phyloP scores from a whole-genome alignment of 2,888 invertebrate genomes.

The Drosophila cognata region DNA sequence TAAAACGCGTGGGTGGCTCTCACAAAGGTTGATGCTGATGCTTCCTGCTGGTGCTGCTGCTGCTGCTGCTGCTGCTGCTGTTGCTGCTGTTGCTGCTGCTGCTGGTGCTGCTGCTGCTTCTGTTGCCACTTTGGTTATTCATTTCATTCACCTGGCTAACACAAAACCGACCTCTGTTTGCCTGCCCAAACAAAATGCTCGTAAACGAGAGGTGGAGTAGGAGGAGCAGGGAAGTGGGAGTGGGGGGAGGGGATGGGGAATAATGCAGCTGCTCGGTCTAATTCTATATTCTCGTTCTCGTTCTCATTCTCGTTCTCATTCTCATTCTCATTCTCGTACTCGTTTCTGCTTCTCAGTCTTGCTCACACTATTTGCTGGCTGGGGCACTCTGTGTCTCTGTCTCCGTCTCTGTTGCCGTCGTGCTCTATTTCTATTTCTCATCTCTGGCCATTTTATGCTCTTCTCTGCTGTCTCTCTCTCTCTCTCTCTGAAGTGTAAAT shows the following conservation, averaged over 20 bases:
- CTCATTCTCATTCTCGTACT: neutral
- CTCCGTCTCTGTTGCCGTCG: conserved; percentile 5
- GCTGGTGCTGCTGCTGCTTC: conserved; percentile 1
- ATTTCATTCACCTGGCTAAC: conserved; percentile 39
- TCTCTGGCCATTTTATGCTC: conserved; percentile 12
- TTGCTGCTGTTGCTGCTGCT: neutral
- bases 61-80: neutral
- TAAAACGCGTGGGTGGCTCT: conserved; percentile 51
- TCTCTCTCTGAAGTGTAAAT: conserved; percentile 4
- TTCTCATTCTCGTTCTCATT: neutral
- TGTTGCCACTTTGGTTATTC: conserved; percentile 29
- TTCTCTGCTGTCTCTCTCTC: neutral
- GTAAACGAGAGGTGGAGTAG: neutral
- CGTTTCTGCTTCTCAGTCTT: neutral
- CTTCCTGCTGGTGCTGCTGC: conserved; percentile 4
- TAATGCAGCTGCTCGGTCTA: conserved; percentile 14
- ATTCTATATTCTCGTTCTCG: neutral
- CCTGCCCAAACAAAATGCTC: conserved; percentile 3
- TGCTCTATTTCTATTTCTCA: conserved; percentile 5
- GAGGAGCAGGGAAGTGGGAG: neutral
- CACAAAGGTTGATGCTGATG: neutral
- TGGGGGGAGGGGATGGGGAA: neutral
- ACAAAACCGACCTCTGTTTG: conserved; percentile 6
- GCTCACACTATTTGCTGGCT: neutral
- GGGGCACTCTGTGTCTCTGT: neutral